These are phyloP conservation scores for Zaprionus lachaisei DNA, from an alignment of 1,140 invertebrate species.

Conservation along the genomic window DNA sequence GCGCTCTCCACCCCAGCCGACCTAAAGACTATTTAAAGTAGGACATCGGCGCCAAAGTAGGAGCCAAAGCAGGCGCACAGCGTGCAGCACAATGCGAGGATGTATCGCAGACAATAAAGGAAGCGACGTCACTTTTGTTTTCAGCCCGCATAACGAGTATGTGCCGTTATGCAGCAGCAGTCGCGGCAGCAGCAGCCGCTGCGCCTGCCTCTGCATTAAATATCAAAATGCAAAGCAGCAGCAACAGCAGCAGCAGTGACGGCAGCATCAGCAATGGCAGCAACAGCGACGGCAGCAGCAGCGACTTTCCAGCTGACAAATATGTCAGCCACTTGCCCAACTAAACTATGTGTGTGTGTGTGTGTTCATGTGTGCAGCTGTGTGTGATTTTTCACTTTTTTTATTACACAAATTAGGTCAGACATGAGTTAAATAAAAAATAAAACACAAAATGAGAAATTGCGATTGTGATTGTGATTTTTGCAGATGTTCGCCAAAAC, in stretches of 20 bases:
- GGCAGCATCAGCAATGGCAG: constrained; percentile 5
- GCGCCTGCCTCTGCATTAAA: constrained; percentile 32
- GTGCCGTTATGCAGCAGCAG: constrained; percentile 61
- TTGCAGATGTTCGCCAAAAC: constrained; percentile 36
- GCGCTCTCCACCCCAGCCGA: constrained; percentile 48
- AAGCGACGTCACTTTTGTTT: constrained; percentile 77
- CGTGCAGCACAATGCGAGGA: constrained; percentile 55
- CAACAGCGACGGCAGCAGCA: neutral
- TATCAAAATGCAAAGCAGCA: constrained; percentile 48
- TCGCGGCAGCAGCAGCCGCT: neutral
- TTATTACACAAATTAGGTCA: constrained; percentile 43
- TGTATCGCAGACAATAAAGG: constrained; percentile 78
- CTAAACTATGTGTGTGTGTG: constrained; percentile 11
- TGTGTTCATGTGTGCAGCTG: constrained; percentile 5
- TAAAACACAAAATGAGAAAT: constrained; percentile 1
- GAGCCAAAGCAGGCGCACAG: constrained; percentile 39
- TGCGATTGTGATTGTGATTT: constrained; percentile 37
- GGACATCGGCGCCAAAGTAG: constrained; percentile 57
- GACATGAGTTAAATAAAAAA: constrained; percentile 9
- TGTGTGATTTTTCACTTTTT: constrained; percentile 1
- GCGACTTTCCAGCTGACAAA: constrained; percentile 20
- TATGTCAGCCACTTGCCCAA: constrained; percentile 36
- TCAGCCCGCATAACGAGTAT: constrained; percentile 69
- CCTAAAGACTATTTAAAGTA: constrained; percentile 79
- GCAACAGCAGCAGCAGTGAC: constrained; percentile 23